A percentile compares a stretch with the other conserved stretches of the same genome.
phyloP scores from a whole-genome alignment of 1,140 invertebrate genomes.

The Drosophila melanogaster region Release_6_plus_ISO1_MT NT_033777.3:25756501-25757000 shows the following conservation, averaged over 20 bases:
- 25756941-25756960: slow-evolving; percentile 29
- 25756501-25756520: slow-evolving; percentile 4
- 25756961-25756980: slow-evolving; percentile 34
- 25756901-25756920: slow-evolving; percentile 2
- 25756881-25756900: not conserved
- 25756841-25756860: slow-evolving; percentile 43
- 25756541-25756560: slow-evolving; percentile 29
- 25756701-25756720: slow-evolving; percentile 36
- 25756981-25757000: slow-evolving; percentile 43
- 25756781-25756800: slow-evolving; percentile 64
- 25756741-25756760: slow-evolving; percentile 63
- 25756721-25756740: slow-evolving; percentile 58
- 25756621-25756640: slow-evolving; percentile 57
- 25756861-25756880: slow-evolving; percentile 5
- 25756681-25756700: slow-evolving; percentile 65
- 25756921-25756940: slow-evolving; percentile 48
- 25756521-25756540: slow-evolving; percentile 25
- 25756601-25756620: slow-evolving; percentile 50
- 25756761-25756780: slow-evolving; percentile 66
- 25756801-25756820: slow-evolving; percentile 57
- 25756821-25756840: slow-evolving; percentile 31
- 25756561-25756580: slow-evolving; percentile 12
- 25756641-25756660: slow-evolving; percentile 72
- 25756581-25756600: slow-evolving; percentile 10
- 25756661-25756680: slow-evolving; percentile 38